phyloP scores from a whole-genome alignment of 2,888 invertebrate genomes.

The Parascotia fuliginaria region DNA sequence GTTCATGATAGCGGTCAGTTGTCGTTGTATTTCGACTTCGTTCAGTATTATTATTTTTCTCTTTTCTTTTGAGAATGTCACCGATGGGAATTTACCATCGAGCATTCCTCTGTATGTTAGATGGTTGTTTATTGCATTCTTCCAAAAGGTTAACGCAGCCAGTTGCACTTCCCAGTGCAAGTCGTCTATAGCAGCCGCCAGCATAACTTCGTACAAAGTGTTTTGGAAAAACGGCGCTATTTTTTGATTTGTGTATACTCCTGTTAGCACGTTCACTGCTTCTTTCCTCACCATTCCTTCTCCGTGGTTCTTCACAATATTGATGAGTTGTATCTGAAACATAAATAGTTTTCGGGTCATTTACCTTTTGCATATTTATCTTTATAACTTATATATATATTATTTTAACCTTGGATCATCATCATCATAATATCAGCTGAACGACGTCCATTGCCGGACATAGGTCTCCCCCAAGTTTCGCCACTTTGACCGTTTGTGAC shows the following conservation, averaged over 20 bases:
- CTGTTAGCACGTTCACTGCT: slow-evolving; percentile 85
- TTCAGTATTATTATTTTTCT: slow-evolving; percentile 89
- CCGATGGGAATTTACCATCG: slow-evolving; percentile 89
- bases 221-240: slow-evolving; percentile 78
- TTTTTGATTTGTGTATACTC: slow-evolving; percentile 86
- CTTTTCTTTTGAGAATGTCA: slow-evolving; percentile 90
- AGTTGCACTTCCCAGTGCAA: slow-evolving; percentile 91
- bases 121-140: slow-evolving; percentile 85
- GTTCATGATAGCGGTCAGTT: slow-evolving; percentile 86
- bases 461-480: too few species aligned
- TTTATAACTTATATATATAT: too few species aligned
- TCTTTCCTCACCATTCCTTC: slow-evolving; percentile 90
- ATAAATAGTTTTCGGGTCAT: too few species aligned
- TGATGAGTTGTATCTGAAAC: slow-evolving; percentile 8
- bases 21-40: slow-evolving; percentile 84
- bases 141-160: slow-evolving; percentile 89
- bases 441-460: too few species aligned
- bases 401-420: too few species aligned
- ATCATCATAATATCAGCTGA: too few species aligned
- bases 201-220: slow-evolving; percentile 85
- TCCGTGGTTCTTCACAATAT: slow-evolving; percentile 85
- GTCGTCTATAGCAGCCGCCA: slow-evolving; percentile 87
- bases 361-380: too few species aligned
- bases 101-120: slow-evolving; percentile 86
- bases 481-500: too few species aligned